Percentiles rank a stretch among this genome's conserved stretches.
Conservation (phyloP, 2,888 invertebrate genomes). For the Lepidocyrtoides sp. region DNA sequence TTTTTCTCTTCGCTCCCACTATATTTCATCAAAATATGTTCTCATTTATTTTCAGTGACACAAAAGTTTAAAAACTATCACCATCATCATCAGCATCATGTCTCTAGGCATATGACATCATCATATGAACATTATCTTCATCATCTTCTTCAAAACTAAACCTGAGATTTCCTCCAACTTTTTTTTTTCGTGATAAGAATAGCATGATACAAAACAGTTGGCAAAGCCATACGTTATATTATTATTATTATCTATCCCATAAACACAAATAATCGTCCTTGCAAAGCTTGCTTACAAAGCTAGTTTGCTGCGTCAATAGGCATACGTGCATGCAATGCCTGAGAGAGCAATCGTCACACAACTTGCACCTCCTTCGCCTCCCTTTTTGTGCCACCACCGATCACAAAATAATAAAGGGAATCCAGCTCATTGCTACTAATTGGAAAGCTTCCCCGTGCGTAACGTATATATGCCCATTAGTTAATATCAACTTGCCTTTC, state of each 20-base stretch:
- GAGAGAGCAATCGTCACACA: not conserved
- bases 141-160: too few species aligned
- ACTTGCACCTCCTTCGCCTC: not conserved
- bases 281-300: not conserved
- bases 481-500: slow-evolving; percentile 11
- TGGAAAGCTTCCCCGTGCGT: slow-evolving; percentile 64
- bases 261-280: not conserved
- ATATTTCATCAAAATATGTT: slow-evolving; percentile 48
- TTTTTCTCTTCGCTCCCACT: not conserved
- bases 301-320: not conserved
- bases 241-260: not conserved
- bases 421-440: slow-evolving; percentile 51
- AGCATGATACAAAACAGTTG: not conserved
- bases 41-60: slow-evolving; percentile 59
- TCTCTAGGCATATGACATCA: not conserved
- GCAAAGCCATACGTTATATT: not conserved
- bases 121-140: not conserved
- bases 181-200: not conserved
- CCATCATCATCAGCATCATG: not conserved
- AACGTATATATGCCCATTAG: not conserved
- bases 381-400: not conserved
- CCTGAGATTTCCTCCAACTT: not conserved
- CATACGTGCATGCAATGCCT: not conserved
- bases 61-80: not conserved
- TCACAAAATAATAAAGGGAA: slow-evolving; percentile 34